Evolutionary conservation across 2,797 vertebrate genomes (phyloP).

Genomic region (Craterocephalus amniculus): DNA sequence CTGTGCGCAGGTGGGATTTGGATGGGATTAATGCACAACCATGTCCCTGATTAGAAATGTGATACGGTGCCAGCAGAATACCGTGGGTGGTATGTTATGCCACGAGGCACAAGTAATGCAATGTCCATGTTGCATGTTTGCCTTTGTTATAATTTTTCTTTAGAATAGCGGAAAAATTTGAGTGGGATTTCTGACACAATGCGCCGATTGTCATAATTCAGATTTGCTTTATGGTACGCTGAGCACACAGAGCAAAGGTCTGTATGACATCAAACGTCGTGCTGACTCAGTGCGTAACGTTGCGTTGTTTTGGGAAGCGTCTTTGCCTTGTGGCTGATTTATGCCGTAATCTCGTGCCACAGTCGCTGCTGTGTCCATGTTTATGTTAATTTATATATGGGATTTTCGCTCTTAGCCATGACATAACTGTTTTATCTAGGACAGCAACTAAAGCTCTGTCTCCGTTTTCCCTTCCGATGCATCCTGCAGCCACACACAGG

Average conservation of each 20-base stretch:
- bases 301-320: not conserved
- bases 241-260: not conserved
- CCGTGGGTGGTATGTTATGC: not conserved
- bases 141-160: not conserved
- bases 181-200: not conserved
- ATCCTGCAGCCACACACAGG: conserved; percentile 31
- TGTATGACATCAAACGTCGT: not conserved
- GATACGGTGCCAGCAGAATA: conserved; percentile 8
- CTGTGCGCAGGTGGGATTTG: conserved; percentile 7
- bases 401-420: conserved; percentile 67
- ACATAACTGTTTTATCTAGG: conserved; percentile 73
- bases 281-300: conserved; percentile 15
- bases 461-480: conserved; percentile 52
- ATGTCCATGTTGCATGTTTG: not conserved
- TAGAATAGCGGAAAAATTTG: not conserved
- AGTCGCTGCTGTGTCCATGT: conserved; percentile 48
- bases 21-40: conserved; percentile 26
- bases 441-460: conserved; percentile 69
- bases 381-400: conserved; percentile 70
- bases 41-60: conserved; percentile 12
- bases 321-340: conserved; percentile 32
- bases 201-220: not conserved
- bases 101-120: conserved; percentile 10
- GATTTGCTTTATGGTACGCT: not conserved
- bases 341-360: conserved; percentile 27